phyloP scores from a whole-genome alignment of 2,113 vertebrate species.

The Zosterops pallidus region DNA sequence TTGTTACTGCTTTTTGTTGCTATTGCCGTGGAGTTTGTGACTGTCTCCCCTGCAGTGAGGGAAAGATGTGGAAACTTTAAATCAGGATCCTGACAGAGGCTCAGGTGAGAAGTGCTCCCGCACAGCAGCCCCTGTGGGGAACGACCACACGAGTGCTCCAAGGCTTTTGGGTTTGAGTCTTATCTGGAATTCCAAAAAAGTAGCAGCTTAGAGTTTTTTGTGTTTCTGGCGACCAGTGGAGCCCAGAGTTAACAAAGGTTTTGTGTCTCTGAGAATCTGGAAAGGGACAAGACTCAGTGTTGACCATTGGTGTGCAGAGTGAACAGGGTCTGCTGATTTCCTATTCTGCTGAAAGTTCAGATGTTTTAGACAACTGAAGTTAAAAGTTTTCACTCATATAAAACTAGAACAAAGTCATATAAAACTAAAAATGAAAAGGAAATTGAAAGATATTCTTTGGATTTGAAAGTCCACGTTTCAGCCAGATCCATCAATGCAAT shows the following conservation, averaged over 20 bases:
- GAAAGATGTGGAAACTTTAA: not conserved
- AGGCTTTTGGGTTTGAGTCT: not conserved
- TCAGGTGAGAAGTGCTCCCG: not conserved
- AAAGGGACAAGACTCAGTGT: not conserved
- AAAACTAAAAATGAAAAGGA: not conserved
- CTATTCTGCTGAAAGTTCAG: not conserved
- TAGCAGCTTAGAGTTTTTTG: not conserved
- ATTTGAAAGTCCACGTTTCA: not conserved
- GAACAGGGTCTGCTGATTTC: not conserved
- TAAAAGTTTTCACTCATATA: not conserved
- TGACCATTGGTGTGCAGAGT: not conserved
- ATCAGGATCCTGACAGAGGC: not conserved
- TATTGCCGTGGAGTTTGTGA: not conserved
- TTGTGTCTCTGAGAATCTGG: not conserved
- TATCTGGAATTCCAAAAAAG: not conserved
- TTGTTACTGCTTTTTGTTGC: not conserved
- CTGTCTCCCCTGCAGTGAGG: not conserved
- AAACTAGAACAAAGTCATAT: not conserved
- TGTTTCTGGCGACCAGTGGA: not conserved
- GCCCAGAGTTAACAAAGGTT: not conserved
- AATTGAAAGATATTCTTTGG: not conserved
- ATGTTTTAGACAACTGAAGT: not conserved
- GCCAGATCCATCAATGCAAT: not conserved
- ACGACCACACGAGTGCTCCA: no score
- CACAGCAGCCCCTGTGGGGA: not conserved